These are phyloP conservation scores for Nomia melanderi DNA, from an alignment of 1,140 invertebrate genomes.

Conservation along the genomic window DNA sequence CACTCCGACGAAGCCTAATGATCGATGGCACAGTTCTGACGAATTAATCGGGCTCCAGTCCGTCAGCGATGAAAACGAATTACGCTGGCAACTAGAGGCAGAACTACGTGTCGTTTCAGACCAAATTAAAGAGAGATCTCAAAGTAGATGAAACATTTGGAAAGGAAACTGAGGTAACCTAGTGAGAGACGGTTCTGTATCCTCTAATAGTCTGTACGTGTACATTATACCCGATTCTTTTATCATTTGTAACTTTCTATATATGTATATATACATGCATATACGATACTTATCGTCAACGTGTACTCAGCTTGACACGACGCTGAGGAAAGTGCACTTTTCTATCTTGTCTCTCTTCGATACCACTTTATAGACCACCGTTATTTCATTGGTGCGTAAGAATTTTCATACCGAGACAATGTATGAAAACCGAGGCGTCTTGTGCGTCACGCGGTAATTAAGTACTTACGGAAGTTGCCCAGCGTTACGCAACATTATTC, in stretches of 20 bases:
- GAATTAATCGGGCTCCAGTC: too few species aligned
- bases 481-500: background rate
- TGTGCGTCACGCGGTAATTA: background rate
- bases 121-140: constrained; percentile 16
- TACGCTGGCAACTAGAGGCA: background rate
- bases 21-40: background rate
- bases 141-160: background rate
- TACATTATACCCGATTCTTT: constrained; percentile 66
- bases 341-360: constrained; percentile 35
- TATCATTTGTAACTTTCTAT: constrained; percentile 72
- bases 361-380: background rate
- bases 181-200: background rate
- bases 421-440: background rate
- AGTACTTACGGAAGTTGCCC: background rate
- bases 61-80: constrained; percentile 27
- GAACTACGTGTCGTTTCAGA: constrained; percentile 12
- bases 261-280: constrained; percentile 43
- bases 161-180: constrained; percentile 5
- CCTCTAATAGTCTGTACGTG: constrained; percentile 35
- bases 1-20: constrained; percentile 76
- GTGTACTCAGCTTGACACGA: constrained; percentile 30
- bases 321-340: constrained; percentile 62
- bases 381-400: background rate
- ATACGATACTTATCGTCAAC: constrained; percentile 23
- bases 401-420: too few species aligned